A percentile compares a stretch with the other conserved stretches of the same genome.
Evolutionary conservation across 1,140 invertebrate species (phyloP).

Genomic region (Drosophila lowei): DNA sequence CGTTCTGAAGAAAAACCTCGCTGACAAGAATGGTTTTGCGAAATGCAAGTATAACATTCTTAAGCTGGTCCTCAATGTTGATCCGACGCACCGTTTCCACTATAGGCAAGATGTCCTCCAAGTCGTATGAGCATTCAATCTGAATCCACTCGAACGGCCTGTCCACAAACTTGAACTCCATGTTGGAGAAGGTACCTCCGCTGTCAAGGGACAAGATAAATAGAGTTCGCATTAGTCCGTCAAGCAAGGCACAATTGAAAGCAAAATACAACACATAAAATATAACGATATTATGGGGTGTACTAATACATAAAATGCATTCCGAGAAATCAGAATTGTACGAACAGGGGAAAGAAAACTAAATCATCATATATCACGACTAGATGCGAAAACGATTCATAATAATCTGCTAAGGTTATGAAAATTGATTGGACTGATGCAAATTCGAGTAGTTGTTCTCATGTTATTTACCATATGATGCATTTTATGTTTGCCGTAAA

Average conservation of each 20-base stretch:
- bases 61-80: slow-evolving; percentile 80
- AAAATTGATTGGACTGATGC: slow-evolving; percentile 35
- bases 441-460: slow-evolving; percentile 1
- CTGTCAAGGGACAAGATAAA: slow-evolving; percentile 27
- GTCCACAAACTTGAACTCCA: slow-evolving; percentile 76
- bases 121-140: slow-evolving; percentile 74
- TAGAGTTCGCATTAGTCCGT: not conserved
- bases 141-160: slow-evolving; percentile 75
- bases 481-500: slow-evolving; percentile 83
- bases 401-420: slow-evolving; percentile 14
- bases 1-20: slow-evolving; percentile 76
- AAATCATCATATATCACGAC: slow-evolving; percentile 3
- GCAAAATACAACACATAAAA: slow-evolving; percentile 39
- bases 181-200: slow-evolving; percentile 66
- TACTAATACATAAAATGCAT: slow-evolving; percentile 53
- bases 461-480: slow-evolving; percentile 79
- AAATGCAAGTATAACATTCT: slow-evolving; percentile 64
- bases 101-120: slow-evolving; percentile 77
- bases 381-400: slow-evolving; percentile 3
- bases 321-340: slow-evolving; percentile 41
- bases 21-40: slow-evolving; percentile 67
- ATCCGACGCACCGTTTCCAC: slow-evolving; percentile 54
- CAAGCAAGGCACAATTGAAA: not conserved
- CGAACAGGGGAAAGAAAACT: slow-evolving; percentile 24
- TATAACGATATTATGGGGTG: slow-evolving; percentile 28